A percentile compares a stretch with the other conserved stretches of the same genome.
Conservation (phyloP, 2,888 invertebrate species). For the Hylaea fasciaria region DNA sequence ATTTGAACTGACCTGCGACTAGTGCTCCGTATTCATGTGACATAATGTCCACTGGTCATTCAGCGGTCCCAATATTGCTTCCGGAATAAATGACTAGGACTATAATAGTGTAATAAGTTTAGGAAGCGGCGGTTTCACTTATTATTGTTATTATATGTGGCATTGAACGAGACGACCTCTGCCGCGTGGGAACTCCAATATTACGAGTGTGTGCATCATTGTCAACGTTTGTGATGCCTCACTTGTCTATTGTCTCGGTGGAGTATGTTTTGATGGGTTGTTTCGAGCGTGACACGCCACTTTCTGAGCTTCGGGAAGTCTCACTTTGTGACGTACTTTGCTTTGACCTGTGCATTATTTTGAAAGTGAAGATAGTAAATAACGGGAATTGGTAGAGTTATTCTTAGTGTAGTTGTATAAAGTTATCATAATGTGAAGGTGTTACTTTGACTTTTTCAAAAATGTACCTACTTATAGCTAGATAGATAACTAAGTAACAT, state of each 20-base stretch:
- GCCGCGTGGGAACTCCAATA: constrained; percentile 46
- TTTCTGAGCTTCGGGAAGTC: neutral
- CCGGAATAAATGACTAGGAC: constrained; percentile 32
- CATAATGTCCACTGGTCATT: too few species aligned
- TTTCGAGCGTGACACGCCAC: neutral
- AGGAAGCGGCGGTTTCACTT: constrained; percentile 50
- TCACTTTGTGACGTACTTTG: neutral
- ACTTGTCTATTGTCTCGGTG: constrained; percentile 14
- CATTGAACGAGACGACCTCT: constrained; percentile 52
- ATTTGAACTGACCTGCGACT: neutral
- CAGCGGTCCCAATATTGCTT: constrained; percentile 28
- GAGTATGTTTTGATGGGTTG: neutral
- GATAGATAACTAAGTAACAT: too few species aligned
- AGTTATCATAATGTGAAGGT: too few species aligned
- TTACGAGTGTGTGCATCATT: constrained; percentile 11
- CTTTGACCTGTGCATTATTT: too few species aligned
- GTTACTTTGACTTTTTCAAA: too few species aligned
- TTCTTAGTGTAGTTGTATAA: too few species aligned
- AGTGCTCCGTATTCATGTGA: too few species aligned
- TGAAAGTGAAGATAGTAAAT: too few species aligned
- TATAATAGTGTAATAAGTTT: constrained; percentile 44
- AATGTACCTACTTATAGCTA: too few species aligned
- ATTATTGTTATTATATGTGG: constrained; percentile 46
- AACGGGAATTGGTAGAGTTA: too few species aligned
- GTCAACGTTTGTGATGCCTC: constrained; percentile 19